Evolutionary conservation across 2,113 vertebrate species (phyloP).

Genomic region (Lycaon pictus): DNA sequence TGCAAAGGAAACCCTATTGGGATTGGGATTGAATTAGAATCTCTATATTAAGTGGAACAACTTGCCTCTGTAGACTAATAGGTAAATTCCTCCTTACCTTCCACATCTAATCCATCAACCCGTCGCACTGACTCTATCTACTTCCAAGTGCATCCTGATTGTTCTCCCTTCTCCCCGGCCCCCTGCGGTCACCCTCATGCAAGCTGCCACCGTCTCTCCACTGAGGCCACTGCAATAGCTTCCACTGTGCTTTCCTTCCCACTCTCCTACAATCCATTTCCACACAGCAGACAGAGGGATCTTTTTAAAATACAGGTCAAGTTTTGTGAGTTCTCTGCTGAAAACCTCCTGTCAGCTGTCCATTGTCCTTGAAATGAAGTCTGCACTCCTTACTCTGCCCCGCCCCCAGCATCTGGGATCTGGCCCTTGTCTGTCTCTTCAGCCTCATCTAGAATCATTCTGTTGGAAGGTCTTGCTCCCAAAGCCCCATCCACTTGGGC

Average conservation of each 20-base stretch:
- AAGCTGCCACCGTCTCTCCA: neutral
- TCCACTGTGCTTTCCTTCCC: neutral
- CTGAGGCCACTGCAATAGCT: rapidly evolving
- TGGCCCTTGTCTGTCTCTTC: neutral
- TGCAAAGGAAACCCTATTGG: neutral
- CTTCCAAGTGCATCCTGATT: neutral
- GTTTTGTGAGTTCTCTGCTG: neutral
- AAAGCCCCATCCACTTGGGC: neutral
- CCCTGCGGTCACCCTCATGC: neutral
- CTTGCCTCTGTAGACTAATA: neutral
- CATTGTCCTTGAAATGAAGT: neutral
- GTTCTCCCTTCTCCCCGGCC: neutral
- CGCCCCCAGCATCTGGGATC: too few relatives aligned
- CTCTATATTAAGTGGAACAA: neutral
- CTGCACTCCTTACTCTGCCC: neutral
- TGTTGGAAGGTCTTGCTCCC: neutral
- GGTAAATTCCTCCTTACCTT: neutral
- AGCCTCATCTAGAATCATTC: neutral
- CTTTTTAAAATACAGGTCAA: neutral
- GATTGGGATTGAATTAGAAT: neutral
- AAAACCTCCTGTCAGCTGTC: neutral
- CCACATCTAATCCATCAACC: neutral
- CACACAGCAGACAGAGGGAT: neutral
- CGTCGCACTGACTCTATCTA: neutral
- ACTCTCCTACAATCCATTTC: neutral